These are phyloP conservation scores for Sericinus montela DNA, from an alignment of 2,888 invertebrate genomes.

Conservation along the genomic window DNA sequence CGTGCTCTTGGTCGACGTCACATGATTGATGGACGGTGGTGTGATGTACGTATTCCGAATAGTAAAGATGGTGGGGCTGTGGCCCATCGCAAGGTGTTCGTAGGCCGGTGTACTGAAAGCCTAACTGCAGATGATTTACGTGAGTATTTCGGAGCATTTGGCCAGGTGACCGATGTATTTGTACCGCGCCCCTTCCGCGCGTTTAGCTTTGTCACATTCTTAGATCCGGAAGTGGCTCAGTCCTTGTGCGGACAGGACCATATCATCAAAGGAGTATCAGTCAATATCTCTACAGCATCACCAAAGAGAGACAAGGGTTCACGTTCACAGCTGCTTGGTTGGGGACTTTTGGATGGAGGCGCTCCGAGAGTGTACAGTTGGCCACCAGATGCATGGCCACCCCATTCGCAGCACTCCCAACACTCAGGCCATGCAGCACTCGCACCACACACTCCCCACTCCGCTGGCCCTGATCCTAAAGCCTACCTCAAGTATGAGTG, in stretches of 20 bases:
- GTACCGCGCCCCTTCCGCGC: slow-evolving; percentile 92
- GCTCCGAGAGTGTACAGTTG: slow-evolving; percentile 43
- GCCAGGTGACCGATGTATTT: slow-evolving; percentile 92
- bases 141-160: slow-evolving; percentile 87
- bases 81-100: slow-evolving; percentile 88
- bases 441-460: slow-evolving; percentile 40
- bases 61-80: slow-evolving; percentile 83
- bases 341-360: slow-evolving; percentile 53
- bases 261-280: slow-evolving; percentile 90
- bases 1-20: slow-evolving; percentile 82
- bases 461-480: slow-evolving; percentile 50
- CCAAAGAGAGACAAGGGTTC: slow-evolving; percentile 83
- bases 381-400: slow-evolving; percentile 40
- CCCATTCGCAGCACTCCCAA: slow-evolving; percentile 37
- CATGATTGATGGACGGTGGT: slow-evolving; percentile 85
- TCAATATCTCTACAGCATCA: slow-evolving; percentile 92
- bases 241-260: slow-evolving; percentile 90
- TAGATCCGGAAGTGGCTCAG: slow-evolving; percentile 89
- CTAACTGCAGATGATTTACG: slow-evolving; percentile 87
- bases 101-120: slow-evolving; percentile 90
- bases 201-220: slow-evolving; percentile 90
- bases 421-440: slow-evolving; percentile 33
- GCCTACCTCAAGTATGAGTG: slow-evolving; percentile 74
- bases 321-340: slow-evolving; percentile 44
- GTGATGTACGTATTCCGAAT: slow-evolving; percentile 85